Base-by-base conservation (phyloP, 1,140 invertebrate genomes). In the Diachasma alloeum region DNA sequence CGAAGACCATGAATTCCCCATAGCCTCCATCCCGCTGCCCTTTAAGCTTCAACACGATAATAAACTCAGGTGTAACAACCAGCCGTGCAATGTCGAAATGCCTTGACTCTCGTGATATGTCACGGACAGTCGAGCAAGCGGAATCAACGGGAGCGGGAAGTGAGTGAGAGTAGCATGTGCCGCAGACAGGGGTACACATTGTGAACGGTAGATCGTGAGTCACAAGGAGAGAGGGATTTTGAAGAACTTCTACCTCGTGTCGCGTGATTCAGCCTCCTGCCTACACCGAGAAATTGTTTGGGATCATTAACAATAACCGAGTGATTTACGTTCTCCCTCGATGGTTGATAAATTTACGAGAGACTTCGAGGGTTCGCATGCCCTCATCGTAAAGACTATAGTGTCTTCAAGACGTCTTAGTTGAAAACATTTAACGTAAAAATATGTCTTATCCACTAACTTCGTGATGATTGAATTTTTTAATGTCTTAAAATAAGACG, bases 111-210 rank as follows among this genome's bases (percentile, higher is more conserved):
- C 59, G 24, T 63, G 59, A 63, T 63, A 31, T 63, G 59, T 63
- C 59, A 63, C 59, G 59, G 59, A 63, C 24, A 63, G 59, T 63
- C 22, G 59, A 63, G 59, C 19, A 63, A 63, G 19, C 59, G 24
- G 15, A 31, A 63, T 63, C 59, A 63, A 63, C 24, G 59, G 59
- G 24, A 63, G 59, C 59, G 59, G 24, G 59, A 63, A 63, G 59
- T 63, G 59, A 63, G 59, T 63, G 59, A 63, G 59, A 63, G 59
- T 63, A 63, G 22, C 59, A 63, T 63, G 59, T 63, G 24, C 22
- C 22, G 9, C 11, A 63, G 59, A 63, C 59, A 19, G 48, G 13
- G n/a, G 48, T 53, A 15, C 9, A 53, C 48, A 63, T 31, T 31
- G 59, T 26, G 59, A 63, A 63, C 59, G 59, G 59, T 31, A 31